Evolutionary conservation across 2,888 invertebrate species (phyloP).

Genomic region (Aquatica leii): DNA sequence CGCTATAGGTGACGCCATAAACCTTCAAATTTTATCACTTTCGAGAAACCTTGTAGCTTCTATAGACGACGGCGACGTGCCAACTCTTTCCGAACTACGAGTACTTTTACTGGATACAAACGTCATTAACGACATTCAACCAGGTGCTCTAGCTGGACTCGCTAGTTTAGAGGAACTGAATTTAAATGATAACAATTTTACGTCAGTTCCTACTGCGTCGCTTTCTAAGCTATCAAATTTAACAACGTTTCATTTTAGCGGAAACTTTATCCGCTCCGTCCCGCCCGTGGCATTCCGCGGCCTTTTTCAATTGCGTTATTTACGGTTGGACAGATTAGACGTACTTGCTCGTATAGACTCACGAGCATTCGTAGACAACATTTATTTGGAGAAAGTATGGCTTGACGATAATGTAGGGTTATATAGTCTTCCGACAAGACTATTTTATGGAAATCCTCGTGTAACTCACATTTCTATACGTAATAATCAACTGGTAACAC

Average conservation of each 20-base stretch:
- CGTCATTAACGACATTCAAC: constrained; percentile 75
- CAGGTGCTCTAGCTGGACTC: constrained; percentile 78
- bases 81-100: constrained; percentile 74
- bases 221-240: constrained; percentile 80
- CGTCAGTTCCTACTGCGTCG: constrained; percentile 77
- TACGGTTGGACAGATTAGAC: constrained; percentile 76
- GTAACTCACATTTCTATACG: constrained; percentile 78
- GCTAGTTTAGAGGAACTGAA: constrained; percentile 76
- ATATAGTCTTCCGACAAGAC: constrained; percentile 76
- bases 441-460: constrained; percentile 85
- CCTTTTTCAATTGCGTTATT: constrained; percentile 79
- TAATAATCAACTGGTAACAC: constrained; percentile 76
- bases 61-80: constrained; percentile 76
- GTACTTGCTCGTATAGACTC: constrained; percentile 75
- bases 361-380: constrained; percentile 84
- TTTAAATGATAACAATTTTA: constrained; percentile 84
- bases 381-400: constrained; percentile 79
- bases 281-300: constrained; percentile 83
- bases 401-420: constrained; percentile 81
- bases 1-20: constrained; percentile 72
- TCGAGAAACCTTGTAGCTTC: constrained; percentile 81
- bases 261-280: constrained; percentile 78
- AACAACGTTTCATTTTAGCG: constrained; percentile 77
- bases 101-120: constrained; percentile 79
- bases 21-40: constrained; percentile 77